These are phyloP conservation scores for Stenopsyche tienmushanensis DNA, from an alignment of 1,140 invertebrate genomes.

Conservation along the genomic window DNA sequence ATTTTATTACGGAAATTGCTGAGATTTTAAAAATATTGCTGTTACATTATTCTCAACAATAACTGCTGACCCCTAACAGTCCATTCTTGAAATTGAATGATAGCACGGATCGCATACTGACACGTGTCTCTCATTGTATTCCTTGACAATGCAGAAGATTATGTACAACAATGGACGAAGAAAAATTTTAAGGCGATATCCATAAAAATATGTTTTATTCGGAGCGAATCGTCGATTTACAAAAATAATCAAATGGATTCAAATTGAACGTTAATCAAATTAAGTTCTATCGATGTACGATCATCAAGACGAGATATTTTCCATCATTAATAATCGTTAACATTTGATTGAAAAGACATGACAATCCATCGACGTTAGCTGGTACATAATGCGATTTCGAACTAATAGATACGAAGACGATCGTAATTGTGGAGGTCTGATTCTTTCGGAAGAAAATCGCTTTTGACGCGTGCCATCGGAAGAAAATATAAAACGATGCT, in stretches of 20 bases:
- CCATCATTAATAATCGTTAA: background rate
- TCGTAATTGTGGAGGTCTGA: background rate
- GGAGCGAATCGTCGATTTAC: background rate
- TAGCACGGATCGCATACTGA: background rate
- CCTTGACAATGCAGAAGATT: background rate
- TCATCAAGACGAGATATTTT: too few relatives aligned
- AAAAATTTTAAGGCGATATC: background rate
- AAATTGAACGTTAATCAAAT: too few relatives aligned
- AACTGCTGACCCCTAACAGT: too few relatives aligned
- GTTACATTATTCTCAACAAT: too few relatives aligned
- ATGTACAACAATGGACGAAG: background rate
- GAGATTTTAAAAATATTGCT: too few relatives aligned
- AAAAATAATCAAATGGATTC: too few relatives aligned
- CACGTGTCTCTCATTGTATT: background rate
- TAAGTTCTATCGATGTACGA: too few relatives aligned
- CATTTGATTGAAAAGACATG: background rate
- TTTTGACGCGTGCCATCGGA: background rate
- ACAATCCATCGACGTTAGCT: background rate
- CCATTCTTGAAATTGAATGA: too few relatives aligned
- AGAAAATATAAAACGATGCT: background rate
- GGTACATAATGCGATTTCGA: background rate
- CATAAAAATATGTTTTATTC: background rate
- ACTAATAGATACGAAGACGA: background rate
- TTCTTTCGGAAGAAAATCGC: background rate
- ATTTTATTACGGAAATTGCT: too few relatives aligned